A percentile compares a stretch with the other conserved stretches of the same genome.
phyloP scores from a whole-genome alignment of 2,113 vertebrate species.

The Muntiacus reevesi region DNA sequence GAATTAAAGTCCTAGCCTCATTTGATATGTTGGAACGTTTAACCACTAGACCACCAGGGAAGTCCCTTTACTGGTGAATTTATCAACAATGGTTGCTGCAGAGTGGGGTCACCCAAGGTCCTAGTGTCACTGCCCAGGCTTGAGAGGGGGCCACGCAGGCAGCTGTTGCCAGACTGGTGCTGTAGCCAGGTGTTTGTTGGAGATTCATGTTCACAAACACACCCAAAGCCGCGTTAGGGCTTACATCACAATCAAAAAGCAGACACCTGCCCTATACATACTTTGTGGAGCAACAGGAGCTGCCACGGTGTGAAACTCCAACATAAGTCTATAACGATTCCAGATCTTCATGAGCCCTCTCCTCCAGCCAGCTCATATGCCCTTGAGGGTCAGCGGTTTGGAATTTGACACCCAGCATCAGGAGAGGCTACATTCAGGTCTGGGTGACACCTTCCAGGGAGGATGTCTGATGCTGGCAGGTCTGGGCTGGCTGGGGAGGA shows the following conservation, averaged over 20 bases:
- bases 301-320: no score
- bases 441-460: no score
- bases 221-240: neutral
- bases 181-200: neutral
- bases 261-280: fast-evolving
- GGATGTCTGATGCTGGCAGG: neutral
- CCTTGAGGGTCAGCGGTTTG: neutral
- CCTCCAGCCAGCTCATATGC: no score
- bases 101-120: neutral
- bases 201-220: fast-evolving
- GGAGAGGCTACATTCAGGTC: no score
- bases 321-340: no score
- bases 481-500: neutral
- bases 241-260: neutral
- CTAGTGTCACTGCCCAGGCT: no score
- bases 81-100: fast-evolving
- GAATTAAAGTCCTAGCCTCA: no score
- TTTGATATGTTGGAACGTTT: no score
- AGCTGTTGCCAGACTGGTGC: no score
- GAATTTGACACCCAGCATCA: fast-evolving
- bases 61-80: neutral
- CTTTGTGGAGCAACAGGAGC: neutral
- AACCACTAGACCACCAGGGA: neutral
- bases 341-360: no score
- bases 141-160: neutral